These are phyloP conservation scores for Macaria liturata DNA, from an alignment of 2,888 invertebrate species.

Conservation along the genomic window DNA sequence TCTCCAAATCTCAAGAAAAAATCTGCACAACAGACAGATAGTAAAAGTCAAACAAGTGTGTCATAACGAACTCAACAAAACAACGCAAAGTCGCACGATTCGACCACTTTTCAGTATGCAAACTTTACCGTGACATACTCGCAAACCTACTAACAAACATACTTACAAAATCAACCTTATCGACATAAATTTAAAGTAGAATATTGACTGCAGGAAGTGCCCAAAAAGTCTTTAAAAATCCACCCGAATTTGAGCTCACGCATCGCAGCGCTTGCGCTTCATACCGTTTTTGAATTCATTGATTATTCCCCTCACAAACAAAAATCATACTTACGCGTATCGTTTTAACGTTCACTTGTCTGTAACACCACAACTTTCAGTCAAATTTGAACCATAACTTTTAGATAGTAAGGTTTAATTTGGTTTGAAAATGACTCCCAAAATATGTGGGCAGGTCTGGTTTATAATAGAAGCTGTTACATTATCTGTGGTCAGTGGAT, in stretches of 20 bases:
- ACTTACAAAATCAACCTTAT: slow-evolving; percentile 31
- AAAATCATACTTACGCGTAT: slow-evolving; percentile 51
- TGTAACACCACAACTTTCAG: not conserved
- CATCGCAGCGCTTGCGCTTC: slow-evolving; percentile 41
- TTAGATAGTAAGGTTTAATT: slow-evolving; percentile 44
- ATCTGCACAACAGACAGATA: slow-evolving; percentile 43
- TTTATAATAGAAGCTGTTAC: not conserved
- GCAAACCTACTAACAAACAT: slow-evolving; percentile 42
- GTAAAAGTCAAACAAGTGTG: slow-evolving; percentile 56
- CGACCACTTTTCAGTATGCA: slow-evolving; percentile 42
- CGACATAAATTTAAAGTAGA: slow-evolving; percentile 1
- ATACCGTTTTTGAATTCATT: slow-evolving; percentile 69
- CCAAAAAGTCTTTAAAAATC: slow-evolving; percentile 53
- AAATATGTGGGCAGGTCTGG: slow-evolving; percentile 75
- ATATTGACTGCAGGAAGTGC: slow-evolving; percentile 15
- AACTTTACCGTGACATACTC: slow-evolving; percentile 51
- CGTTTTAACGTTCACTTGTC: slow-evolving; percentile 24
- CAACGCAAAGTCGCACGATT: slow-evolving; percentile 52
- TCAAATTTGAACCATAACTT: slow-evolving; percentile 24
- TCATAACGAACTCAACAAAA: slow-evolving; percentile 36
- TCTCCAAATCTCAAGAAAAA: slow-evolving; percentile 3
- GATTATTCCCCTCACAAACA: slow-evolving; percentile 43
- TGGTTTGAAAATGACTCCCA: slow-evolving; percentile 40
- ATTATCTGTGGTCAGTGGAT: slow-evolving; percentile 46
- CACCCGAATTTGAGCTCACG: slow-evolving; percentile 60